These are phyloP conservation scores for Prolemur simus DNA, from an alignment of 2,113 vertebrate genomes.

Conservation along the genomic window DNA sequence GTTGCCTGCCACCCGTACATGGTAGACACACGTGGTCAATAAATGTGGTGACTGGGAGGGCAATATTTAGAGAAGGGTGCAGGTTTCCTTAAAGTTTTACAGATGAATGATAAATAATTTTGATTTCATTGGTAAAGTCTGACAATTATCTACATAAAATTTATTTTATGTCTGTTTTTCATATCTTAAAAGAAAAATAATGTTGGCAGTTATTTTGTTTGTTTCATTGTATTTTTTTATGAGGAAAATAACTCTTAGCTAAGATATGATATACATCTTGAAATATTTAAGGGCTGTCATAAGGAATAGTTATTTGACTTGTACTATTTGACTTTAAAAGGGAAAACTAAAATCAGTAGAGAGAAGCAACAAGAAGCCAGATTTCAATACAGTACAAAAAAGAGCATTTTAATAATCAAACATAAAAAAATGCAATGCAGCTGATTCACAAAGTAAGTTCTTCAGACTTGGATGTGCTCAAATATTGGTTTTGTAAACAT, in stretches of 20 bases:
- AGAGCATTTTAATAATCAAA: background rate
- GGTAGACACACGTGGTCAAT: background rate
- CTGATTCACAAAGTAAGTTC: background rate
- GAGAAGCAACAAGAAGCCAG: background rate
- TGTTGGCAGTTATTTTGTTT: background rate
- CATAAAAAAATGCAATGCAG: background rate
- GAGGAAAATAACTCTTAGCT: background rate
- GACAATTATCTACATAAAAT: background rate
- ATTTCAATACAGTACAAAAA: background rate
- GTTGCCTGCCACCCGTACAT: background rate
- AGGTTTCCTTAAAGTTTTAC: background rate
- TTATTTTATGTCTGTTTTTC: background rate
- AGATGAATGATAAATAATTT: background rate
- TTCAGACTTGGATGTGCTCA: accelerated
- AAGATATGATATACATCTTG: background rate
- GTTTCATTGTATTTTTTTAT: background rate
- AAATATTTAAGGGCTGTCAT: background rate
- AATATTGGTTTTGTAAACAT: background rate
- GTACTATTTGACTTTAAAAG: background rate
- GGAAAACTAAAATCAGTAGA: background rate
- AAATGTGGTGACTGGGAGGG: background rate
- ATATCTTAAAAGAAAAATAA: background rate
- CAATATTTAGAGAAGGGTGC: background rate
- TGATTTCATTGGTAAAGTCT: background rate
- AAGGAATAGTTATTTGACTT: background rate